Percentiles rank a stretch among this genome's conserved stretches.
Conservation (phyloP, 2,888 invertebrate species). For the Hydropsyche betteni region DNA sequence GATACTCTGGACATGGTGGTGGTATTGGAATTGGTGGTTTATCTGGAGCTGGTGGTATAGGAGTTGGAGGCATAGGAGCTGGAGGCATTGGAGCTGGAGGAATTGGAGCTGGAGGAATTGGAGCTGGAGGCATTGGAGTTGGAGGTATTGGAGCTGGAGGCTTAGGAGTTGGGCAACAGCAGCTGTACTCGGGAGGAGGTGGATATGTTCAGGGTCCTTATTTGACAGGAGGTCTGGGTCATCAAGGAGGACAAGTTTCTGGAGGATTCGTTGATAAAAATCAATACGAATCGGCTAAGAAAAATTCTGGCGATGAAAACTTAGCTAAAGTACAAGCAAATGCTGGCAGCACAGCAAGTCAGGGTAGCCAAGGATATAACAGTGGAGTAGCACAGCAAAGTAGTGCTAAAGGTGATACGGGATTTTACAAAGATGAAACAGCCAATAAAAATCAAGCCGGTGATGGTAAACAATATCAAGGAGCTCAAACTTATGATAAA, state of each 20-base stretch:
- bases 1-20: constrained; percentile 54
- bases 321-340: constrained; percentile 66
- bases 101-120: constrained; percentile 52
- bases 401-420: constrained; percentile 61
- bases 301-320: constrained; percentile 67
- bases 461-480: constrained; percentile 69
- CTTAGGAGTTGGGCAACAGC: constrained; percentile 32
- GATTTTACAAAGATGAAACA: constrained; percentile 66
- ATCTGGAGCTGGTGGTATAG: constrained; percentile 48
- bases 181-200: constrained; percentile 53
- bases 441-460: constrained; percentile 69
- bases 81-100: constrained; percentile 54
- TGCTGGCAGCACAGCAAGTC: constrained; percentile 66
- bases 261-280: constrained; percentile 67
- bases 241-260: constrained; percentile 57
- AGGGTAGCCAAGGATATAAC: constrained; percentile 68
- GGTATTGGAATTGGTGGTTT: constrained; percentile 55
- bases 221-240: constrained; percentile 54
- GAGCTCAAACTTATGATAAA: constrained; percentile 67
- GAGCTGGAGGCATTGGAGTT: constrained; percentile 48
- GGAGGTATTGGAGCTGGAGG: constrained; percentile 54
- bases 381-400: constrained; percentile 63
- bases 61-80: constrained; percentile 57
- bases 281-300: constrained; percentile 67
- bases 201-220: constrained; percentile 51